These are phyloP conservation scores for Drosophila kohkoa DNA, from an alignment of 1,140 invertebrate genomes.

Conservation along the genomic window DNA sequence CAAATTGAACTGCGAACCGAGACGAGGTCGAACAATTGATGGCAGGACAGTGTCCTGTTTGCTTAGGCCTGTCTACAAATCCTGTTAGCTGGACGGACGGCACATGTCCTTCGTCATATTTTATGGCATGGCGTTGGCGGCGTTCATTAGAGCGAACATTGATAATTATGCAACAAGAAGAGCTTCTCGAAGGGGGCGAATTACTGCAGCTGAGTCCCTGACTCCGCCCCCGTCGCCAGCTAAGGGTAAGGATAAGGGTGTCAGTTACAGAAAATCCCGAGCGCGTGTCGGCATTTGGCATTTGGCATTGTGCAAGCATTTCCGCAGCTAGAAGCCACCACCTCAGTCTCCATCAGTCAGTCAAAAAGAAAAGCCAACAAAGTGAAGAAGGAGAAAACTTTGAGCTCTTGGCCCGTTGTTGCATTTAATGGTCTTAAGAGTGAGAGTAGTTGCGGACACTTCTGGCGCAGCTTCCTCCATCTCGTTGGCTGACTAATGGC, in stretches of 20 bases:
- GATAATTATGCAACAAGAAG: constrained; percentile 73
- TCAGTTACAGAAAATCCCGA: constrained; percentile 70
- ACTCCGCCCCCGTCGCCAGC: background rate
- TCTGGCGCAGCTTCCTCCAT: constrained; percentile 48
- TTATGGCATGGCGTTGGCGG: constrained; percentile 55
- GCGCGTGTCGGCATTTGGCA: constrained; percentile 71
- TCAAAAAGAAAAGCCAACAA: constrained; percentile 24
- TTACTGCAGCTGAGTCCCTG: constrained; percentile 64
- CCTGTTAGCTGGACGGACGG: constrained; percentile 25
- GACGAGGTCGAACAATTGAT: background rate
- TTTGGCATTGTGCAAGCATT: constrained; percentile 78
- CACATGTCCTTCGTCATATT: constrained; percentile 69
- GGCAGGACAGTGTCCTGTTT: constrained; percentile 8
- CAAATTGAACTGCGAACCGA: constrained; percentile 39
- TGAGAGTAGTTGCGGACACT: constrained; percentile 49
- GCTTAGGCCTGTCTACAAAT: constrained; percentile 48
- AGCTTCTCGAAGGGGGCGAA: constrained; percentile 32
- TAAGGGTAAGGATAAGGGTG: constrained; percentile 26
- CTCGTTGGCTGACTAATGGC: constrained; percentile 37
- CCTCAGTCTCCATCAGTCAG: constrained; percentile 29
- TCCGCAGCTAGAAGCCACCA: constrained; percentile 46
- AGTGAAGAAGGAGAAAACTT: constrained; percentile 39
- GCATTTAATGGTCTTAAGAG: constrained; percentile 69
- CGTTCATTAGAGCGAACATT: constrained; percentile 72
- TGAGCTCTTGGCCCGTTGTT: constrained; percentile 58